Conservation (phyloP, 2,113 vertebrate genomes). For the Paradoxurus hermaphroditus region DNA sequence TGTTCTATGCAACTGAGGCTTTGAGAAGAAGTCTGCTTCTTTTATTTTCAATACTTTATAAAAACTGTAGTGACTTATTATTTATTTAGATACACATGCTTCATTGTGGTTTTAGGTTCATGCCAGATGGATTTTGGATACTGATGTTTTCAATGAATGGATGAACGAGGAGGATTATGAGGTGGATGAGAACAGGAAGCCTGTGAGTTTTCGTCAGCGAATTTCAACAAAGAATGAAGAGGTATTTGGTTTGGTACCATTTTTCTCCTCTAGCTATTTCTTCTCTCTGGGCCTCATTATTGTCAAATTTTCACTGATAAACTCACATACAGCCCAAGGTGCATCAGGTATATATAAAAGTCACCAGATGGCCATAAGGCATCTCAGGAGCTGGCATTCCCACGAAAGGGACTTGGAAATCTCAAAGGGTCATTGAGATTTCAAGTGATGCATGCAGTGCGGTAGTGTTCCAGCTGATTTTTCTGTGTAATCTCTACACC, state of each 20-base stretch:
- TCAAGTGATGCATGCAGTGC: not conserved
- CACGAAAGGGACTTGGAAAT: no score
- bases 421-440: not conserved
- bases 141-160: constrained; percentile 97
- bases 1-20: not conserved
- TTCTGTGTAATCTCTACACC: no score
- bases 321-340: not conserved
- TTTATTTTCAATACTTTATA: not conserved
- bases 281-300: not conserved
- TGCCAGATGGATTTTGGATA: constrained; percentile 96
- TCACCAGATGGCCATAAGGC: not conserved
- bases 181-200: constrained; percentile 95
- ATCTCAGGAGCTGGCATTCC: not conserved
- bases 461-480: not conserved
- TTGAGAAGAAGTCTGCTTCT: not conserved
- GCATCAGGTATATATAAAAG: not conserved
- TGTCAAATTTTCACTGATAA: not conserved
- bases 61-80: not conserved
- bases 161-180: constrained; percentile 99
- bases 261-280: not conserved
- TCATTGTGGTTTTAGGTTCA: constrained; percentile 87
- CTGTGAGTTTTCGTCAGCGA: constrained; percentile 90
- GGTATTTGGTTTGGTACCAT: constrained; percentile 79
- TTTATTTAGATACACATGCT: not conserved
- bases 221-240: constrained; percentile 95